These are phyloP conservation scores for Dryas iulia DNA, from an alignment of 1,140 invertebrate species.

Conservation along the genomic window DNA sequence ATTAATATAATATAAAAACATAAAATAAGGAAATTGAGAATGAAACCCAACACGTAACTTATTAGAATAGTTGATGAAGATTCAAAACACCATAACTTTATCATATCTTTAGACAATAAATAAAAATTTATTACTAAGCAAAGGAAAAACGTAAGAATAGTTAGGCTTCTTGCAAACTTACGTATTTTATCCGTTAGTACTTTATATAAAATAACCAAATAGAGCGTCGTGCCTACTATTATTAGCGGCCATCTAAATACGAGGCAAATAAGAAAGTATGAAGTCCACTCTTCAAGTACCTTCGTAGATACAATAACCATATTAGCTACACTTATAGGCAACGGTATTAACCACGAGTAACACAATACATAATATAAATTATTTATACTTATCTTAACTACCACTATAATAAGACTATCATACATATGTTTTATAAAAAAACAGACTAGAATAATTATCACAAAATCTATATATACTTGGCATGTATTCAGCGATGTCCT, in stretches of 20 bases:
- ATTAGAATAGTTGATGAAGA: constrained; percentile 46
- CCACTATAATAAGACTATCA: constrained; percentile 61
- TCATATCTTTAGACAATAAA: constrained; percentile 61
- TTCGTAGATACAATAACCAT: constrained; percentile 33
- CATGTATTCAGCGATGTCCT: constrained; percentile 33
- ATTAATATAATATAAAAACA: constrained; percentile 52
- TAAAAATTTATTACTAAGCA: constrained; percentile 67
- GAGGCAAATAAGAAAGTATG: constrained; percentile 52
- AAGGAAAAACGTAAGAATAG: constrained; percentile 59
- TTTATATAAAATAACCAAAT: constrained; percentile 50
- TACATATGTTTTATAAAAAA: constrained; percentile 73
- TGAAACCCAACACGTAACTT: constrained; percentile 55
- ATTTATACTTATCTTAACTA: constrained; percentile 56
- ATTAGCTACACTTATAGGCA: constrained; percentile 45
- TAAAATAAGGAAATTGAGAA: constrained; percentile 55
- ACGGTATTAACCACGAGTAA: constrained; percentile 57
- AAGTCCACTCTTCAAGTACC: constrained; percentile 38
- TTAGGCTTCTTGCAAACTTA: constrained; percentile 58
- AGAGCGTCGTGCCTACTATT: constrained; percentile 52
- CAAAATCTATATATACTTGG: constrained; percentile 61
- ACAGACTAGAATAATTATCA: constrained; percentile 59
- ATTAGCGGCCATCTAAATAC: constrained; percentile 63
- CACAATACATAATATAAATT: constrained; percentile 50
- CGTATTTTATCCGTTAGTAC: constrained; percentile 60
- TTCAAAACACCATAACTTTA: constrained; percentile 56